A percentile compares a stretch with the other conserved stretches of the same genome.
Conservation (phyloP, 2,797 vertebrate genomes). For the Chromobotia macracanthus region DNA sequence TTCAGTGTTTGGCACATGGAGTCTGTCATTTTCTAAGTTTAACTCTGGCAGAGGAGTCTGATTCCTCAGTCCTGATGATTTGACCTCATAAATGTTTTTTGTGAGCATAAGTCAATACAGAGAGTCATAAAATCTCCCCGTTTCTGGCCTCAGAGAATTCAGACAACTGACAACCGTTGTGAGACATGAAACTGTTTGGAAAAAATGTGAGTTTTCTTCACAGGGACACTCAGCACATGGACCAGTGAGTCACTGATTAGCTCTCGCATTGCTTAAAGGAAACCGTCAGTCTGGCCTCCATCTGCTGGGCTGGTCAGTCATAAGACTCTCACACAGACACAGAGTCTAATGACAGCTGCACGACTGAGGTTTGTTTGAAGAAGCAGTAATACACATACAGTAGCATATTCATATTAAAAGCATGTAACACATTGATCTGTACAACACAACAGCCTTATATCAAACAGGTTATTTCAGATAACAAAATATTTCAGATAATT, state of each 20-base stretch:
- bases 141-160: background rate
- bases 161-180: background rate
- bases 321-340: too few species aligned
- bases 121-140: background rate
- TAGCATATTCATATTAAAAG: too few species aligned
- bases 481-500: too few species aligned
- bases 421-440: too few species aligned
- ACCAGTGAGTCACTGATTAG: background rate
- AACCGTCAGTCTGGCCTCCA: background rate
- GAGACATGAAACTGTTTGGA: slow-evolving; percentile 12
- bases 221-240: background rate
- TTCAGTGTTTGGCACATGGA: slow-evolving; percentile 65
- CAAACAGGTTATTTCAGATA: too few species aligned
- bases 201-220: background rate
- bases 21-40: slow-evolving; percentile 82
- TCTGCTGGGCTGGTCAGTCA: too few species aligned
- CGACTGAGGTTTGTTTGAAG: too few species aligned
- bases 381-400: too few species aligned
- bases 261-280: too few species aligned
- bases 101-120: slow-evolving; percentile 41
- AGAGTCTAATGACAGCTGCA: too few species aligned
- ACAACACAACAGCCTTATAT: too few species aligned
- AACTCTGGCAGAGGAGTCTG: slow-evolving; percentile 68
- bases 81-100: slow-evolving; percentile 38
- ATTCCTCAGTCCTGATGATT: slow-evolving; percentile 63